Evolutionary conservation across 2,797 vertebrate species (phyloP).

Genomic region (Euphonia xanthogaster): DNA sequence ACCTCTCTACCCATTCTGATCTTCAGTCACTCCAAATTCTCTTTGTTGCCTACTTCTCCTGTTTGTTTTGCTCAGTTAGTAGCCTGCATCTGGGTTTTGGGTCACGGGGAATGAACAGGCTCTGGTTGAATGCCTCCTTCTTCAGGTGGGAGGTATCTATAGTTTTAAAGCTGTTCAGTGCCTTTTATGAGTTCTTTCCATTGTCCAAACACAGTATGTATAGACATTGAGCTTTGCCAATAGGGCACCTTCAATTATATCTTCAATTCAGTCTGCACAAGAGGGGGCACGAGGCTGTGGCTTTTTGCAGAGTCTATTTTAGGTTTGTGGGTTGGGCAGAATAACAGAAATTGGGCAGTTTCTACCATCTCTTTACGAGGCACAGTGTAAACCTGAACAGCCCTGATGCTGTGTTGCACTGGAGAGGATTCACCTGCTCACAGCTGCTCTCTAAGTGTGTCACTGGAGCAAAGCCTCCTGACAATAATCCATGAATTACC

Average conservation of each 20-base stretch:
- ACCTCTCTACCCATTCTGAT: background rate
- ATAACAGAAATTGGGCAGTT: background rate
- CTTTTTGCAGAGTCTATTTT: slow-evolving; percentile 3
- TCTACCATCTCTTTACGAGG: background rate
- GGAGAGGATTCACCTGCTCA: background rate
- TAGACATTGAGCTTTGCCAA: background rate
- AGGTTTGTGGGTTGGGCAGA: background rate
- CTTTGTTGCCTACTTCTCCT: slow-evolving; percentile 1
- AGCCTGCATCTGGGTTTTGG: background rate
- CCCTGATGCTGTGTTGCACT: background rate
- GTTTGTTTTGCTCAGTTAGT: background rate
- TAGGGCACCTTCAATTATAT: background rate
- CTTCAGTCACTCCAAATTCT: background rate
- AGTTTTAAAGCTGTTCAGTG: background rate
- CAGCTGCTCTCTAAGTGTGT: background rate
- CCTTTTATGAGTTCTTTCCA: background rate
- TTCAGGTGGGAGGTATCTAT: background rate
- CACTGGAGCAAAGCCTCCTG: background rate
- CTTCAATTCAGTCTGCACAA: background rate
- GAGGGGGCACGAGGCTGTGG: background rate
- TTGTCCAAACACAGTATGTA: background rate
- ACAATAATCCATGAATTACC: background rate
- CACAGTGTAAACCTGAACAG: background rate
- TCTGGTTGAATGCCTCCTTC: background rate
- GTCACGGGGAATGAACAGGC: background rate